Evolutionary conservation across 2,888 invertebrate genomes (phyloP).

Genomic region (Schizotus pectinicornis): DNA sequence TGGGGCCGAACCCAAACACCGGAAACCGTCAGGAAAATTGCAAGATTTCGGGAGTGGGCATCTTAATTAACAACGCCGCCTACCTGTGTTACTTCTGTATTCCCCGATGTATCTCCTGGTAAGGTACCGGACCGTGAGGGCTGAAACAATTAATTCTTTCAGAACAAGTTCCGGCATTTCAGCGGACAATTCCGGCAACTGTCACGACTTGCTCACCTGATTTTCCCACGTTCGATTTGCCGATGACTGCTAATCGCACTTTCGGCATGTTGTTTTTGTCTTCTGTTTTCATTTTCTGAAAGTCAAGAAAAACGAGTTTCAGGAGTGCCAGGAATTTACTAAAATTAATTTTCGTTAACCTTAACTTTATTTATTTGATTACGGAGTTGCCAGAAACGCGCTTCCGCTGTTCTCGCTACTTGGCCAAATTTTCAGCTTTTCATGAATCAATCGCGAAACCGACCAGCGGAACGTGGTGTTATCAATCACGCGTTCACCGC

Average conservation of each 20-base stretch:
- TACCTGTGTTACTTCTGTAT: slow-evolving; percentile 81
- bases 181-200: slow-evolving; percentile 1
- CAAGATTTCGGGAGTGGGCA: too few species aligned
- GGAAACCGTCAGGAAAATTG: too few species aligned
- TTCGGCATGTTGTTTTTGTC: slow-evolving; percentile 71
- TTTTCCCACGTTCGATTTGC: slow-evolving; percentile 80
- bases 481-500: background rate
- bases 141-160: slow-evolving; percentile 60
- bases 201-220: slow-evolving; percentile 65
- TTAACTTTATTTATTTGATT: slow-evolving; percentile 2
- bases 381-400: background rate
- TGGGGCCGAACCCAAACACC: too few species aligned
- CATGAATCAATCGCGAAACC: background rate
- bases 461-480: background rate
- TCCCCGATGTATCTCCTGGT: slow-evolving; percentile 81
- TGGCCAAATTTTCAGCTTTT: background rate
- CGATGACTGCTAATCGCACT: slow-evolving; percentile 77
- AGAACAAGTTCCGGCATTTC: background rate
- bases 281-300: slow-evolving; percentile 64
- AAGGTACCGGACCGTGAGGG: slow-evolving; percentile 77
- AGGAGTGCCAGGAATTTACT: background rate
- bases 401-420: background rate
- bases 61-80: slow-evolving; percentile 41
- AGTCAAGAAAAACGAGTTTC: slow-evolving; percentile 21
- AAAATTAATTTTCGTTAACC: slow-evolving; percentile 6